Evolutionary conservation across 2,888 invertebrate genomes (phyloP), one percentile per base, ranked within the genome.

Genomic region (Poecilobothrus nobilitatus): DNA sequence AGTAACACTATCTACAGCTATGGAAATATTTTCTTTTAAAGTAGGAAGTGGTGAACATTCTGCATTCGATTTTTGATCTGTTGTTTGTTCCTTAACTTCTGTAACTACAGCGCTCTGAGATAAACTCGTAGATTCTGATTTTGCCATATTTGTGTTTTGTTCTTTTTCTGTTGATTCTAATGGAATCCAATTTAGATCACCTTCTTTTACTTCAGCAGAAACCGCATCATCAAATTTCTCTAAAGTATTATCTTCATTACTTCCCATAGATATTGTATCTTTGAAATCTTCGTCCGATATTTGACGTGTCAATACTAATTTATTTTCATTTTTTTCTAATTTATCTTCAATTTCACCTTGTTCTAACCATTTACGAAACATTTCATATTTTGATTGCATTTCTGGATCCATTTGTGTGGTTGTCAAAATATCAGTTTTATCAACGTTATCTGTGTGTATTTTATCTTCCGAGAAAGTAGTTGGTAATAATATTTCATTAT

Each of bases 251-350:
- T 53, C 71, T 33, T 72, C 72, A 37, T 69, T 72, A 63, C 69
- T 72, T 65, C 61, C 70, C 21, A 71, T 67, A 1, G 73, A 70
- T 3, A 73, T 65, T 22, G 72, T 72, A 67, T 74, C 74, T 77
- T 82, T 74, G 68, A 74, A 74, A 80, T 79, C 75, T 79, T 83
- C 71, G 78, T 82, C 70, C 82, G 81, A 65, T 70, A 68, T 34
- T 71, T 66, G 68, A 72, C 76, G 70, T 82, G 80, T 27, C n/a
- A 63, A 62, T 64, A n/a, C 18, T 21, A 67, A 67, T 68, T 3
- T 27, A 21, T 8, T 10, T 27, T 64, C 8, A 34, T 34, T 18
- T 1, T 63, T 63, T 44, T 41, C 44, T 22, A 64, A 6, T n/a
- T 4, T 15, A 34, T 21, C 22, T 64, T 44, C 64, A 22, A 20